Evolutionary conservation across 1,140 invertebrate genomes (phyloP), one percentile per base, ranked within the genome.

Genomic region (Drosophila bipectinata): DNA sequence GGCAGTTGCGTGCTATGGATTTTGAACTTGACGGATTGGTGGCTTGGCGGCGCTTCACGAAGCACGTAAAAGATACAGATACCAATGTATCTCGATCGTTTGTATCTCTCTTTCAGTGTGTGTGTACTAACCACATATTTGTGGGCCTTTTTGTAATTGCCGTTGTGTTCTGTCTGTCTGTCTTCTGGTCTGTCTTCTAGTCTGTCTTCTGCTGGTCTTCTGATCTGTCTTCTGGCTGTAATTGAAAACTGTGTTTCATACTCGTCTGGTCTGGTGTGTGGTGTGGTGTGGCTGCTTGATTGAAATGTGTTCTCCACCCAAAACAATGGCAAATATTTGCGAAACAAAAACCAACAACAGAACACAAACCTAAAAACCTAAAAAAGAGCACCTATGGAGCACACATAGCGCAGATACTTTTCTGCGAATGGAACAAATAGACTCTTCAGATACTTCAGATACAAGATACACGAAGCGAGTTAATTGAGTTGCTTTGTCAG

Each of bases 271-370:
- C 0, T 21, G 21, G 21, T 21, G 21, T 21, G 21, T 0, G 21
- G 0, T 21, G 21, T 21, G 21, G 21, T 21, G 21, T 21, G 21
- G 21, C 21, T 21, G 39, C 6, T 53, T 85, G 79, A 85, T 85
- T 85, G 79, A 85, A 85, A 85, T 63, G 52, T 85, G 83, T 87
- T 61, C 61, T 61, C 61, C 21, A 28, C 68, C 51, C 57, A 55
- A 75, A 62, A 80, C 77, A 79, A 79, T 83, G 76, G 78, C 71
- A 87, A 87, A 87, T 88, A 88, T 88, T 87, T 87, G 82, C 82
- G 69, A 76, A 73, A 81, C 61, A 45, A 32, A 14, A 39, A 49
- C 30, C 48, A 59, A 49, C 45, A 18, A 44, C 21, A 3, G 10
- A 34, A 21, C 34, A 34, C 12, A 14, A 44, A 44, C 26, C 41